Base-by-base conservation (phyloP, 2,797 vertebrate genomes). In the Myotis daubentonii region DNA sequence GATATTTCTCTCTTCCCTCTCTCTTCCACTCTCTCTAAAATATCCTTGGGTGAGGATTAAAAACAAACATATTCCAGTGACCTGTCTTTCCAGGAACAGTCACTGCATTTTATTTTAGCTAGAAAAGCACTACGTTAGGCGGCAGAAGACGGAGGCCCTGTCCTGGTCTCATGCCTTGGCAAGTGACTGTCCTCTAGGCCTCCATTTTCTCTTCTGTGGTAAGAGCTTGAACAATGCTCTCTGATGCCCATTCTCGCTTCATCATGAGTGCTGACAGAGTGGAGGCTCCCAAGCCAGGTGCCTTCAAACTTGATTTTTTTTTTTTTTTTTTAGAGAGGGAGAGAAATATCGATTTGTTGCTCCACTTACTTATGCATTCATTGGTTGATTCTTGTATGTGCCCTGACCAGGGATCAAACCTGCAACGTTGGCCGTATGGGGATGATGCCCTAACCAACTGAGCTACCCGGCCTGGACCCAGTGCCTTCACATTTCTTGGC, bases 161-260 rank as follows among this genome's bases (percentile, higher is more conserved):
- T 22, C 33, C 49, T 30, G 71, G 53, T 36, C 22, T 60, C 25
- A 5, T 15, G 75, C 65, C 22, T 25, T 33, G 3, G 36, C 19
- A 17, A 22, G 25, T 1, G 47, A n/a, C 62, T 38, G 16, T 19
- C 25, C 65, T 76, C 47, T 3, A 17, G 17, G 75, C 28, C 11
- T 60, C 66, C 3, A 3, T 22, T 57, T 62, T 41, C 53, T 41
- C 10, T 13, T 28, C 81, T 55, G 28, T 17, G 53, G 47, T 0
- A 55, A 19, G 66, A 72, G 47, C 22, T 23, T 36, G 19, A 60
- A n/a, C 11, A 10, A 11, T 8, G 53, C n/a, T 75, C 53, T 25
- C 51, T 0, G 2, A 72, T 0, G 1, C 12, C 47, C 25, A 13
- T 8, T 62, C n/a, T 62, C 23, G 7, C 6, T 60, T 22, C 11